These are phyloP conservation scores for Nebria salina DNA, from an alignment of 2,888 invertebrate genomes.

Conservation along the genomic window DNA sequence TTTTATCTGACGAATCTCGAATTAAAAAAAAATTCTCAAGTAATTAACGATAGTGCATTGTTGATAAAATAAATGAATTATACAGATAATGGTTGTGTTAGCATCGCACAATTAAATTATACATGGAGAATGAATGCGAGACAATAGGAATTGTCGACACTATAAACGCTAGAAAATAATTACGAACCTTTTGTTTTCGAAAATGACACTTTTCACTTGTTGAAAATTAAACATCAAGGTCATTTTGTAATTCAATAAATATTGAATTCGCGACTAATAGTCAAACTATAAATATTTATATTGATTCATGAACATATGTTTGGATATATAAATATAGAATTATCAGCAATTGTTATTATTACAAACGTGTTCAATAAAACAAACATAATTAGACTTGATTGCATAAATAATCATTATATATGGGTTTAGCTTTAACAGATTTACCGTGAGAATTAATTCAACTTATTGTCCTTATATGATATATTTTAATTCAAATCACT, in stretches of 20 bases:
- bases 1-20: background rate
- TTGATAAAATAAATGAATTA: background rate
- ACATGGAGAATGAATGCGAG: background rate
- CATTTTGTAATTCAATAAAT: background rate
- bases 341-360: background rate
- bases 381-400: too few species aligned
- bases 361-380: background rate
- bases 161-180: background rate
- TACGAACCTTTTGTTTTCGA: background rate
- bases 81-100: background rate
- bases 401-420: background rate
- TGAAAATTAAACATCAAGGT: background rate
- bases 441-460: too few species aligned
- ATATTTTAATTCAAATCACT: background rate
- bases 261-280: background rate
- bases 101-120: background rate
- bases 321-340: background rate
- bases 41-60: background rate
- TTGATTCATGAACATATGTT: background rate
- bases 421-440: too few species aligned
- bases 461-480: background rate
- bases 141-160: background rate
- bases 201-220: background rate
- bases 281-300: background rate
- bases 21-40: background rate